Conservation (phyloP, 2,797 vertebrate genomes). For the Hyperoplus lanceolatus region DNA sequence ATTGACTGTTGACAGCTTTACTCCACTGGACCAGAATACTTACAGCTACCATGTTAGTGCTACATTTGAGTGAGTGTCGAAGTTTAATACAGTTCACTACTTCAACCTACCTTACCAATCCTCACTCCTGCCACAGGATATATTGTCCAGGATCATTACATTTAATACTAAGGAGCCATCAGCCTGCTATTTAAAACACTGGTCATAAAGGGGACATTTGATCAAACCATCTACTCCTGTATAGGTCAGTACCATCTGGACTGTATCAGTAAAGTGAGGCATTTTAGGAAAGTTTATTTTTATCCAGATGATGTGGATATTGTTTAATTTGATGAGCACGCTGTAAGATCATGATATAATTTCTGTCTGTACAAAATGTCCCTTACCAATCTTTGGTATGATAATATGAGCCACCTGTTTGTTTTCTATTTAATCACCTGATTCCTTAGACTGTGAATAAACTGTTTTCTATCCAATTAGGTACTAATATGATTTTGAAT, state of each 20-base stretch:
- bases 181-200: background rate
- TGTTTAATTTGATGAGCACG: background rate
- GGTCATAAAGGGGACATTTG: background rate
- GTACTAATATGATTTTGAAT: background rate
- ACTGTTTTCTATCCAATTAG: background rate
- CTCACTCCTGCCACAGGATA: background rate
- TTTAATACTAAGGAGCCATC: background rate
- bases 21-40: conserved; percentile 13
- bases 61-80: conserved; percentile 5
- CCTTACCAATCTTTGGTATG: background rate
- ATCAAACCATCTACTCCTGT: background rate
- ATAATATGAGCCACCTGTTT: background rate
- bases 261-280: background rate
- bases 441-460: background rate
- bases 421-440: background rate
- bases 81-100: background rate
- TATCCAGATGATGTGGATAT: background rate
- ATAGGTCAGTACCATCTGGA: background rate
- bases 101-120: background rate
- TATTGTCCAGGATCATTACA: background rate
- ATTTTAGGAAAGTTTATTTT: background rate
- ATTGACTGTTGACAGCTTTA: conserved; percentile 27
- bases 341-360: background rate
- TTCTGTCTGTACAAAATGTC: background rate
- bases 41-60: conserved; percentile 19